A percentile compares a stretch with the other conserved stretches of the same genome.
Conservation (phyloP, 2,888 invertebrate genomes). For the Marasmarcha lunaedactyla region DNA sequence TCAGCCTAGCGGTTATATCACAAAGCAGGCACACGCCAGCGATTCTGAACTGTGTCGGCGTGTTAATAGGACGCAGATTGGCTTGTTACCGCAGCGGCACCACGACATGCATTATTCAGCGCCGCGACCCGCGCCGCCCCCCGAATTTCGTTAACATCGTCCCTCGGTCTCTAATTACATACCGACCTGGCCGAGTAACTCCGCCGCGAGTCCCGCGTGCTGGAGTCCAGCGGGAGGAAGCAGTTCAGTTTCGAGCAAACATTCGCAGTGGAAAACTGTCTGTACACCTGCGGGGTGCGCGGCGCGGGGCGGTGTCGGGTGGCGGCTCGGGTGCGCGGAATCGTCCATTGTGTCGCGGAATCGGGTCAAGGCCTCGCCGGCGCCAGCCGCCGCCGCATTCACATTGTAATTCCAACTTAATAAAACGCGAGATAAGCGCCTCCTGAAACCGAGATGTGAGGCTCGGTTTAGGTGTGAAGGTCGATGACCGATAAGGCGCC, state of each 20-base stretch:
- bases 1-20: not conserved
- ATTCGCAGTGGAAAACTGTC: constrained; percentile 1
- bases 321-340: constrained; percentile 50
- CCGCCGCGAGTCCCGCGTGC: constrained; percentile 49
- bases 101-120: constrained; percentile 54
- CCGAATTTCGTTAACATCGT: constrained; percentile 52
- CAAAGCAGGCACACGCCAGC: not conserved
- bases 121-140: constrained; percentile 55
- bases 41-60: not conserved
- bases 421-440: constrained; percentile 20
- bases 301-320: constrained; percentile 24
- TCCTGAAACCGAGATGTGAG: constrained; percentile 53
- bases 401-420: too few species aligned
- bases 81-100: constrained; percentile 26
- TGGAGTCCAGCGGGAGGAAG: constrained; percentile 23
- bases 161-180: constrained; percentile 51
- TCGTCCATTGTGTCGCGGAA: constrained; percentile 47
- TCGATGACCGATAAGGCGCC: constrained; percentile 66
- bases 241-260: not conserved
- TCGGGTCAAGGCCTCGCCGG: constrained; percentile 55
- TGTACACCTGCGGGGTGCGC: constrained; percentile 12
- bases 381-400: constrained; percentile 25
- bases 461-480: constrained; percentile 65
- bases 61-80: not conserved
- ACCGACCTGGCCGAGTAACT: constrained; percentile 49